Conservation (phyloP, 2,113 vertebrate species). For the Emydocephalus ijimae region DNA sequence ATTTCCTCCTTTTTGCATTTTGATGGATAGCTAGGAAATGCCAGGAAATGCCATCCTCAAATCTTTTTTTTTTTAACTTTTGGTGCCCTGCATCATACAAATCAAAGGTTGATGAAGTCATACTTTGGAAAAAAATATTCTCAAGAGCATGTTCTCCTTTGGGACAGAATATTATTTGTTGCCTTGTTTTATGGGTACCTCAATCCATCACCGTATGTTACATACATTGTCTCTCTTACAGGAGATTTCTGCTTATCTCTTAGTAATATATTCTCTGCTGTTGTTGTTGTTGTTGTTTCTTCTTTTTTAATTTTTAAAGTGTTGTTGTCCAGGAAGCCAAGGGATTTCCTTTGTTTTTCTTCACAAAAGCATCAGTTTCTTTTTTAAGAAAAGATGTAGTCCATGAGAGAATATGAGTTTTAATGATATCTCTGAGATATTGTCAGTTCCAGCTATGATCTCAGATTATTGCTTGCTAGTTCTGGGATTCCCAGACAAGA, state of each 20-base stretch:
- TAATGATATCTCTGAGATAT: constrained; percentile 27
- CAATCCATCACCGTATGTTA: constrained; percentile 59
- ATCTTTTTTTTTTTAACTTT: constrained; percentile 33
- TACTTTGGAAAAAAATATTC: constrained; percentile 40
- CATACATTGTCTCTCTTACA: constrained; percentile 31
- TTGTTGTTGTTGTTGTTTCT: background rate
- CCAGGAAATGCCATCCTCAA: background rate
- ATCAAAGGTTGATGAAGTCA: constrained; percentile 27
- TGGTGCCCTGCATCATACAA: background rate
- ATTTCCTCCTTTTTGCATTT: background rate
- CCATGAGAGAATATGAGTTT: background rate
- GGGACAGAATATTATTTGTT: constrained; percentile 54
- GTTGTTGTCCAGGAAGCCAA: constrained; percentile 37
- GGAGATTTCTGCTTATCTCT: constrained; percentile 57
- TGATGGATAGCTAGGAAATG: background rate
- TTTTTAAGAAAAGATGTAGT: background rate
- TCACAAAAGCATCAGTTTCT: constrained; percentile 50
- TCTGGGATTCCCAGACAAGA: constrained; percentile 26
- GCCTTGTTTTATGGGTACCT: constrained; percentile 67
- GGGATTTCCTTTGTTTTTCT: constrained; percentile 53
- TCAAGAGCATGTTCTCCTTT: constrained; percentile 36
- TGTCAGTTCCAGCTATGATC: background rate
- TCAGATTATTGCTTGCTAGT: constrained; percentile 2
- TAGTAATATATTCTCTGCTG: constrained; percentile 57
- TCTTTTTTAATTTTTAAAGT: constrained; percentile 60